Conservation (phyloP, 2,797 vertebrate genomes). For the Manis crassicaudata region DNA sequence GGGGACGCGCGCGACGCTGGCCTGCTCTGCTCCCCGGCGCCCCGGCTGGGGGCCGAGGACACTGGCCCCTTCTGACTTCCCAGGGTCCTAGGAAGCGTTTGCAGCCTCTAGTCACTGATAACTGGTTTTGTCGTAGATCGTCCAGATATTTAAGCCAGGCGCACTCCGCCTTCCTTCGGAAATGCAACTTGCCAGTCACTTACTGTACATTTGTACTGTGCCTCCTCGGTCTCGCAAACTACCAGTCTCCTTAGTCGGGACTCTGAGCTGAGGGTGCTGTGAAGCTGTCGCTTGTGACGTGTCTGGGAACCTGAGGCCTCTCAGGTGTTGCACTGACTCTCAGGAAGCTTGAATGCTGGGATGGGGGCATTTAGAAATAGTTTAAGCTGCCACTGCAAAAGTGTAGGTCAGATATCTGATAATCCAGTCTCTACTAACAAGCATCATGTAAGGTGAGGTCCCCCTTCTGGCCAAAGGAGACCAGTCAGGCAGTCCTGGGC, state of each 20-base stretch:
- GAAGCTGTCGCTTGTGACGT: neutral
- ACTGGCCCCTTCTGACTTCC: neutral
- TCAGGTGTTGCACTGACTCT: neutral
- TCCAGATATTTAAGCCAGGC: neutral
- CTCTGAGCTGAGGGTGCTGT: neutral
- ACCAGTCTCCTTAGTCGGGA: neutral
- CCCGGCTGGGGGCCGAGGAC: neutral
- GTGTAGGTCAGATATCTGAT: neutral
- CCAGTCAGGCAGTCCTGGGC: neutral
- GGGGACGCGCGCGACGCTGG: neutral
- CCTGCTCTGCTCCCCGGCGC: neutral
- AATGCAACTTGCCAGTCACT: neutral
- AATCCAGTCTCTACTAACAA: neutral
- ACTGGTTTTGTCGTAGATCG: neutral
- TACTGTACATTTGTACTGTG: neutral
- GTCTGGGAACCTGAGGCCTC: neutral
- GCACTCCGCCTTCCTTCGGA: neutral
- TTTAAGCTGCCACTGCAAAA: constrained; percentile 17
- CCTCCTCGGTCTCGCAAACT: neutral
- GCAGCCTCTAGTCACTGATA: neutral
- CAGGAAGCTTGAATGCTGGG: neutral
- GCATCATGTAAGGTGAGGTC: neutral
- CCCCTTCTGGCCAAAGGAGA: neutral
- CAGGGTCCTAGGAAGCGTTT: neutral
- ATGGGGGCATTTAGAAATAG: neutral